These are phyloP conservation scores for Mirza zaza DNA, from an alignment of 2,113 vertebrate species.

Conservation along the genomic window DNA sequence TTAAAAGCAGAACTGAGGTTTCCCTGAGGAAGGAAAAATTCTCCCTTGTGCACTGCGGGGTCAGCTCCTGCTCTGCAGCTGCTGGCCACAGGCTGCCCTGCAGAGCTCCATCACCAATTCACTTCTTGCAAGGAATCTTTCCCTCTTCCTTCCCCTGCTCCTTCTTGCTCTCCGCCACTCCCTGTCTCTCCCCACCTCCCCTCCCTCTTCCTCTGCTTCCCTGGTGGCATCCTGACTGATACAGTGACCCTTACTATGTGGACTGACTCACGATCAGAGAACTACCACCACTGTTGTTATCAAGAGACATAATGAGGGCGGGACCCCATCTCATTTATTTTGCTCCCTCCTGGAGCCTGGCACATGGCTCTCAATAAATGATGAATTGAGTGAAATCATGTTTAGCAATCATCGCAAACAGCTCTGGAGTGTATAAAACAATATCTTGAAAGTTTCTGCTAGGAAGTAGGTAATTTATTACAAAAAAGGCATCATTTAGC, in stretches of 20 bases:
- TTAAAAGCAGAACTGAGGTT: background rate
- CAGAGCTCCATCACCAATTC: background rate
- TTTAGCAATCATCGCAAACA: background rate
- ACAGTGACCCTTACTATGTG: background rate
- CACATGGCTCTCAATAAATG: background rate
- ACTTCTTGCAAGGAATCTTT: background rate
- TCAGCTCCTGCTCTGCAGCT: background rate
- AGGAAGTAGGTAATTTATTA: conserved; percentile 20
- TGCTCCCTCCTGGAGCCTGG: background rate
- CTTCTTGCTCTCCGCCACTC: too few relatives aligned
- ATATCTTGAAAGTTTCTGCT: conserved; percentile 9
- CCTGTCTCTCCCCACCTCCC: too few relatives aligned
- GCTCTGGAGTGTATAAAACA: background rate
- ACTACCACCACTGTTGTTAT: background rate
- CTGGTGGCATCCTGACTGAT: background rate
- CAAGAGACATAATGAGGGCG: conserved; percentile 3
- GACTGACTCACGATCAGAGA: background rate
- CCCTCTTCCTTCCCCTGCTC: too few relatives aligned
- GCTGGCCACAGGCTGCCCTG: background rate
- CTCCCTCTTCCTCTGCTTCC: background rate
- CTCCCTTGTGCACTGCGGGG: background rate
- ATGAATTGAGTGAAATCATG: conserved; percentile 52
- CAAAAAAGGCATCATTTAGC: background rate
- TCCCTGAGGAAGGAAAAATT: background rate
- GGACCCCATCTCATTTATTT: conserved; percentile 18